phyloP scores from a whole-genome alignment of 2,888 invertebrate genomes.

The Diaprepes abbreviatus region DNA sequence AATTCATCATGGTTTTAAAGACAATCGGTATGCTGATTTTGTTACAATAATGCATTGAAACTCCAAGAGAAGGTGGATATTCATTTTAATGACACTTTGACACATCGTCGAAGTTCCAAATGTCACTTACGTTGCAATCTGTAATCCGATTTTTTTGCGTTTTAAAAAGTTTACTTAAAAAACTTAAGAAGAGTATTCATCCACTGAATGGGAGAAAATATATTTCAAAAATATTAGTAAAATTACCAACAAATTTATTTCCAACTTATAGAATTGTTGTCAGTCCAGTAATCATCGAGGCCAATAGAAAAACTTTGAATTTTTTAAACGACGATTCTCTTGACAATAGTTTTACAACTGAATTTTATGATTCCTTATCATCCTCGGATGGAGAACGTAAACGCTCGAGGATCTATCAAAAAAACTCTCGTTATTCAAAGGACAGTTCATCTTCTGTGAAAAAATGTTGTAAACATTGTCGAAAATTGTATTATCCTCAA shows the following conservation, averaged over 20 bases:
- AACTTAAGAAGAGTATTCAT: slow-evolving; percentile 43
- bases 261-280: slow-evolving; percentile 50
- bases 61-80: too few relatives aligned
- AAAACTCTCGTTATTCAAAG: neutral
- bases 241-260: slow-evolving; percentile 51
- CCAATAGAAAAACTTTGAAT: slow-evolving; percentile 45
- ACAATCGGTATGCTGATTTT: too few relatives aligned
- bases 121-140: neutral
- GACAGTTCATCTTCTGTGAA: neutral
- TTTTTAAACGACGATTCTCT: slow-evolving; percentile 28
- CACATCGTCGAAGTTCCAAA: too few relatives aligned
- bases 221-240: slow-evolving; percentile 51
- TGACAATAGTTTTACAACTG: neutral
- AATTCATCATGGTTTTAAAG: too few relatives aligned
- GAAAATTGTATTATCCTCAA: slow-evolving; percentile 7
- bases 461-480: slow-evolving; percentile 47
- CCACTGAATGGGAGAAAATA: slow-evolving; percentile 46
- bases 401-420: neutral
- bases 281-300: slow-evolving; percentile 44
- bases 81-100: too few relatives aligned
- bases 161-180: slow-evolving; percentile 13
- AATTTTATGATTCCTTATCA: slow-evolving; percentile 6
- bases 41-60: too few relatives aligned
- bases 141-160: slow-evolving; percentile 6
- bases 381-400: neutral